phyloP scores from a whole-genome alignment of 1,140 invertebrate genomes.

The Pseudachorutes palmiensis region DNA sequence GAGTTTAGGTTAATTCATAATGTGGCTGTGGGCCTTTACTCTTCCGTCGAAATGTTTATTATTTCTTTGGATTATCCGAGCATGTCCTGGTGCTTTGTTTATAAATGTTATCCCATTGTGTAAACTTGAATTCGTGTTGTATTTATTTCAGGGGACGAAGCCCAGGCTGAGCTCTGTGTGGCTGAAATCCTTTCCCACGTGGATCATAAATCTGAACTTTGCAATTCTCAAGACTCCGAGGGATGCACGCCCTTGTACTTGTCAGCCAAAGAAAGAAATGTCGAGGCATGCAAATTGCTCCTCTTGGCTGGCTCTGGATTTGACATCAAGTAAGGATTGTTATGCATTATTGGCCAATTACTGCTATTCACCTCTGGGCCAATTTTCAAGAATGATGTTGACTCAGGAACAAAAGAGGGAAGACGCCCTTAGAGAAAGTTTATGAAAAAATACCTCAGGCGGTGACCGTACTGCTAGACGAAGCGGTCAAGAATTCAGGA shows the following conservation, averaged over 20 bases:
- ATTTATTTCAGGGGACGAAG: constrained; percentile 6
- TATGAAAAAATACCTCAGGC: constrained; percentile 17
- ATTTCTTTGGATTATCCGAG: neutral
- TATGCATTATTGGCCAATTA: neutral
- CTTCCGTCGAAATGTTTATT: neutral
- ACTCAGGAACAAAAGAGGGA: constrained; percentile 3
- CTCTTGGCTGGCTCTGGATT: constrained; percentile 12
- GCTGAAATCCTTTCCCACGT: constrained; percentile 4
- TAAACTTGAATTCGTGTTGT: neutral
- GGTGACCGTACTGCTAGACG: neutral
- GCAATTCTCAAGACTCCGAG: constrained; percentile 4
- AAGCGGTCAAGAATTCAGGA: constrained; percentile 3
- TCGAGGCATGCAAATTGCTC: constrained; percentile 12
- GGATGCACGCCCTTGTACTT: constrained; percentile 12
- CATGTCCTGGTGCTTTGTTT: neutral
- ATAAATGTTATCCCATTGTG: neutral
- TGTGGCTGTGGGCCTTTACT: too few relatives aligned
- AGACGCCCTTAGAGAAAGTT: constrained; percentile 18
- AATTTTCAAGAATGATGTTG: neutral
- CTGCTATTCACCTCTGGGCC: neutral
- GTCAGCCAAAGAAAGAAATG: constrained; percentile 9
- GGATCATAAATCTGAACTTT: neutral
- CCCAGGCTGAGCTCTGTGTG: neutral
- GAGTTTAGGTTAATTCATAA: too few relatives aligned
- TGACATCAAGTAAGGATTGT: neutral